Evolutionary conservation across 1,140 invertebrate species (phyloP), one percentile per base, ranked within the genome.

Genomic region (Hylaeus anthracinus): DNA sequence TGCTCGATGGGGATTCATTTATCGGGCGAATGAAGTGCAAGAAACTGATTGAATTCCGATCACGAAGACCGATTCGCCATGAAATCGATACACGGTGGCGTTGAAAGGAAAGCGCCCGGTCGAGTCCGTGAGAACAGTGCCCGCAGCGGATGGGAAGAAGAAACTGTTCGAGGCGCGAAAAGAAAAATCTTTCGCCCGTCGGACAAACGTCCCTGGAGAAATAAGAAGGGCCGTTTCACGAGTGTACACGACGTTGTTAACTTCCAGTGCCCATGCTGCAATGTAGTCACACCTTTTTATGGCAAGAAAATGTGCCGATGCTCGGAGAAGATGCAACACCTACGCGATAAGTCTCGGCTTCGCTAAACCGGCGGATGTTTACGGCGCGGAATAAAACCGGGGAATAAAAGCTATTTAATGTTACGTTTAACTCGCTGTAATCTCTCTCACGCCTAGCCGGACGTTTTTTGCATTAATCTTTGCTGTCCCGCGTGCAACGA

Each of bases 191-290:
- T 80, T 84, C 64, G 67, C 71, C 26, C 51, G 51, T 58, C 67
- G n/a, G 73, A 66, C 53, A 75, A 82, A 69, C 66, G 72, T 86
- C 87, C 61, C 86, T 80, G 81, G 87, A 88, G 87, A 88, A 88
- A 88, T 88, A 88, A 88, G 86, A 78, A 82, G 75, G 70, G 75
- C 51, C 56, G 61, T 83, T 86, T 79, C 84, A 66, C 51, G 60
- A 65, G 65, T 72, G 60, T 74, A 70, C 56, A 75, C 72, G 76
- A 74, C 48, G 75, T 73, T 82, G 80, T 79, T 72, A 73, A 79
- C 77, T 79, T 79, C 69, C 43, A 55, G 15, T 5, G 8, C 12
- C 43, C 69, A 60, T n/a, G 37, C 70, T 65, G 61, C 79, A 65
- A 74, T 63, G 55, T 45, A 81, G 84, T 74, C 69, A 45, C 72